A percentile compares a stretch with the other conserved stretches of the same genome.
phyloP scores from a whole-genome alignment of 2,797 vertebrate species.

The Lepidocolaptes lacrymiger region DNA sequence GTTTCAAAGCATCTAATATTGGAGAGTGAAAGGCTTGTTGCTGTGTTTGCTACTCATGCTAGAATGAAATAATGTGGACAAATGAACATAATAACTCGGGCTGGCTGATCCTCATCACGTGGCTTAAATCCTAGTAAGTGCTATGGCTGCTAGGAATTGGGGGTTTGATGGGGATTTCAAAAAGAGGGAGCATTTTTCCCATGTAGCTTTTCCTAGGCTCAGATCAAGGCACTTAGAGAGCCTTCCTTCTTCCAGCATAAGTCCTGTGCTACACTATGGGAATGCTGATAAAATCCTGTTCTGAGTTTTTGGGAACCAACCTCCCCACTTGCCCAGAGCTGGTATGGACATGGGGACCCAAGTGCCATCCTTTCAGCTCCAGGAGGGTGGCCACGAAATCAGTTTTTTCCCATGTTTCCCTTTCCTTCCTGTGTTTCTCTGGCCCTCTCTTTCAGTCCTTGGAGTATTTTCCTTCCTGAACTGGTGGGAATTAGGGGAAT shows the following conservation, averaged over 20 bases:
- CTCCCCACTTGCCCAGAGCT: neutral
- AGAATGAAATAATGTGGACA: neutral
- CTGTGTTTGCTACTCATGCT: neutral
- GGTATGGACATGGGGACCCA: fast-evolving
- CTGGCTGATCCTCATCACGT: fast-evolving
- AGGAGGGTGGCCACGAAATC: neutral
- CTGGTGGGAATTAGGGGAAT: neutral
- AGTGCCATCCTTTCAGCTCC: fast-evolving
- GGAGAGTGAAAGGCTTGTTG: neutral
- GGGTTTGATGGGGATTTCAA: neutral
- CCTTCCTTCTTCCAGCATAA: neutral
- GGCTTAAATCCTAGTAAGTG: neutral
- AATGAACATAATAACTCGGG: neutral
- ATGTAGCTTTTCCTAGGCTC: neutral
- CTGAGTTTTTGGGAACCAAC: neutral
- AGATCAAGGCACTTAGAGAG: neutral
- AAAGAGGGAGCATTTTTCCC: neutral
- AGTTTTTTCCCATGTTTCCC: neutral
- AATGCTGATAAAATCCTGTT: neutral
- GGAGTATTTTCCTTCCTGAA: neutral
- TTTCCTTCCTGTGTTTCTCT: neutral
- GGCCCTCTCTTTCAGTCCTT: neutral
- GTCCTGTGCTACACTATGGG: fast-evolving
- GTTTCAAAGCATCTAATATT: neutral
- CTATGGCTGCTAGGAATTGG: neutral